phyloP scores from a whole-genome alignment of 2,888 invertebrate genomes.

The Barypeithes pellucidus region DNA sequence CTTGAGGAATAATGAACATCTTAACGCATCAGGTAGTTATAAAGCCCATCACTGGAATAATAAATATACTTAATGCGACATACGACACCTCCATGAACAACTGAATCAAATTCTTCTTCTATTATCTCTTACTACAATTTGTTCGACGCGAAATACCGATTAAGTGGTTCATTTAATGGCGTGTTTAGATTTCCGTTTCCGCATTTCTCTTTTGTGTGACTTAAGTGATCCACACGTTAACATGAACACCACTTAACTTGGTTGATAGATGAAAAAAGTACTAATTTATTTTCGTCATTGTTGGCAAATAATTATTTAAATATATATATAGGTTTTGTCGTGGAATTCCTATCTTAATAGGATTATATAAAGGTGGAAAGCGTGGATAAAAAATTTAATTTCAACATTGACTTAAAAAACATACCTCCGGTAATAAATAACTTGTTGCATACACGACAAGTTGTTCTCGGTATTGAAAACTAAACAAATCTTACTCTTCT shows the following conservation, averaged over 20 bases:
- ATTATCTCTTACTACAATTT: slow-evolving; percentile 34
- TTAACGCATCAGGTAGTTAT: not conserved
- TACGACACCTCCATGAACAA: not conserved
- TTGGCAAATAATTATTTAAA: slow-evolving; percentile 26
- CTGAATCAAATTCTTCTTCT: slow-evolving; percentile 4
- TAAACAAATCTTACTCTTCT: no score
- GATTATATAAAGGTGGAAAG: no score
- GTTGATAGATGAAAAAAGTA: slow-evolving; percentile 17
- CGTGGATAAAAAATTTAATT: no score
- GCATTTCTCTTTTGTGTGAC: slow-evolving; percentile 55
- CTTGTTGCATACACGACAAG: no score
- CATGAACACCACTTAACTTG: slow-evolving; percentile 42
- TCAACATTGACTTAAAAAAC: no score
- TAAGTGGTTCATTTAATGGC: slow-evolving; percentile 42
- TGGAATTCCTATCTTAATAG: no score
- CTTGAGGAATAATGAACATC: no score
- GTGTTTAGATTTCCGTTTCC: slow-evolving; percentile 58
- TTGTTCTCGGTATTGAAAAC: no score
- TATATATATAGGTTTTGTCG: not conserved
- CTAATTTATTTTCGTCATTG: slow-evolving; percentile 14
- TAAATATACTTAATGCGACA: slow-evolving; percentile 6
- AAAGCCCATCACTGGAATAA: not conserved
- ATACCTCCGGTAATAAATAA: no score
- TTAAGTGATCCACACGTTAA: slow-evolving; percentile 35
- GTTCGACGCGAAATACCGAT: slow-evolving; percentile 55